Base-by-base conservation (phyloP, 2,888 invertebrate species). In the Archips crataeganus region DNA sequence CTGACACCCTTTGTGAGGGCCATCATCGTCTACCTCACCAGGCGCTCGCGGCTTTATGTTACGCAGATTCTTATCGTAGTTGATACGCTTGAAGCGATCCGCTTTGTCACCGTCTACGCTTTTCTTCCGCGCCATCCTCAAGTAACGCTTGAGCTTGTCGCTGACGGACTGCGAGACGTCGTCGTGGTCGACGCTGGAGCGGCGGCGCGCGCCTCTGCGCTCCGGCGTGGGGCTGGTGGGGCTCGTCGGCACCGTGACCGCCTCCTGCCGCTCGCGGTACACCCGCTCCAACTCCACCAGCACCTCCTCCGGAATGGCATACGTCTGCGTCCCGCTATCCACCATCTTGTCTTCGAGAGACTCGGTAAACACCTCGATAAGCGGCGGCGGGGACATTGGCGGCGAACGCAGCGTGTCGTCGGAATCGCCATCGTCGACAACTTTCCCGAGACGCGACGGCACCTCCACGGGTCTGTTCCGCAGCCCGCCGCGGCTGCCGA, bases 111-210 rank as follows among this genome's bases (percentile, higher is more conserved):
- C 96, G 86, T 98, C 98, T 10, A 97, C 96, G 82, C 97, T 97
- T 84, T 98, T 98, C 86, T 98, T 98, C 49, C 98, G 95, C 8
- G 98, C 98, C 98, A 98, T 98, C 73, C 97, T 95, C 66, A 98
- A 90, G 87, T 98, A 98, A 10, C 98, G 95, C 88, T 98, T 98
- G 75, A 98, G 97, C 78, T 97, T 98, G 84, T 98, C 97, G 84
- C 97, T 97, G 39, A 98, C 98, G 0, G 98, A 98, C 76, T 98
- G 98, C 0, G 97, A 97, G 0, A 98, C 96, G 83, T 98, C 98
- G 82, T 97, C 97, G 86, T 97, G 97, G 84, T 97, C 97, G 13
- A 97, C 96, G 85, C 97, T 97, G 80, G 97, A 97, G 80, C 97
- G 96, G 62, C 97, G 95, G 8, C 97, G 92, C 75, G 91, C 84